Conservation (phyloP, 2,113 vertebrate genomes). For the Irena cyanogastra region DNA sequence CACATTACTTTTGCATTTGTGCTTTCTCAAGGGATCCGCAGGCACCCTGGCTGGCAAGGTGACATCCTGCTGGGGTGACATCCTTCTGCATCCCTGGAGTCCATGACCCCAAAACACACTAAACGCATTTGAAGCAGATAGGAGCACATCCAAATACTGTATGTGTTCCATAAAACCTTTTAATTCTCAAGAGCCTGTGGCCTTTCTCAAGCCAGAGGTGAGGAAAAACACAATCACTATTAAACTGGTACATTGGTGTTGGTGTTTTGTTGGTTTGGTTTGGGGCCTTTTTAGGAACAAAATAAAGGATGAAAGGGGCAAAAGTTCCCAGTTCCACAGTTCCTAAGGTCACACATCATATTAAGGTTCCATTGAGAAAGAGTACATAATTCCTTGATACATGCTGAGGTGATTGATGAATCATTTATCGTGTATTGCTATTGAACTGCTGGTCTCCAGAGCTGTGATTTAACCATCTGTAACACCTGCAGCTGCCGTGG, state of each 20-base stretch:
- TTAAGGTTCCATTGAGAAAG: constrained; percentile 19
- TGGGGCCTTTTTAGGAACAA: background rate
- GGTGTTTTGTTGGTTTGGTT: background rate
- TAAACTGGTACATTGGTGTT: background rate
- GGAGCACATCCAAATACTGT: background rate
- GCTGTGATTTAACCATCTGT: constrained; percentile 5
- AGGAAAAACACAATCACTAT: background rate
- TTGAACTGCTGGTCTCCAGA: constrained; percentile 15
- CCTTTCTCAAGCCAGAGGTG: background rate
- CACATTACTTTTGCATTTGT: background rate
- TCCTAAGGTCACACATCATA: constrained; percentile 33
- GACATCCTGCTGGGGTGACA: background rate
- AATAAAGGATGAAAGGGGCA: background rate
- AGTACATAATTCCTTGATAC: constrained; percentile 23
- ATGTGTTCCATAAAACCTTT: background rate
- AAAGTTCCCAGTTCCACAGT: background rate
- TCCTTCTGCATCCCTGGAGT: background rate
- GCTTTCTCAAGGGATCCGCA: background rate
- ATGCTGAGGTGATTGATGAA: constrained; percentile 30
- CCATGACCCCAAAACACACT: background rate
- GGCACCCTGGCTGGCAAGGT: background rate
- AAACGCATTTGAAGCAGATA: background rate
- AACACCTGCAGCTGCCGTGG: background rate
- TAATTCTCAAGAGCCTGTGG: background rate
- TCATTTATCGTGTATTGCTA: constrained; percentile 19